A percentile compares a stretch with the other conserved stretches of the same genome.
phyloP scores from a whole-genome alignment of 2,113 vertebrate genomes.

The Phaethornis superciliosus region DNA sequence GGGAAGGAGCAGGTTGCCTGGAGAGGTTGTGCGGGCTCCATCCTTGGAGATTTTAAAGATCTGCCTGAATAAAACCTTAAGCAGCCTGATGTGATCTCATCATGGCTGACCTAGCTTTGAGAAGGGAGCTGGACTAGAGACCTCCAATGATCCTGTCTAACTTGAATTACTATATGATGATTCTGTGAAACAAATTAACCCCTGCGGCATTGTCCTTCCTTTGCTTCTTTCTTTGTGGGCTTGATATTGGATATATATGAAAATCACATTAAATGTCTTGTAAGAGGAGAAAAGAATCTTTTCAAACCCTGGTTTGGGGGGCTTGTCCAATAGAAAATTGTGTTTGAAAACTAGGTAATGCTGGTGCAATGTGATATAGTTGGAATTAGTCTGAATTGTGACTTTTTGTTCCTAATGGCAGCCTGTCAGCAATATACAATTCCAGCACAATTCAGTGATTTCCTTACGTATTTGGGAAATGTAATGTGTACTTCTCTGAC shows the following conservation, averaged over 20 bases:
- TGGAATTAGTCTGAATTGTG: not conserved
- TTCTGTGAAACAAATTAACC: not conserved
- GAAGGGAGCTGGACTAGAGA: not conserved
- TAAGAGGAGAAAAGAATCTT: not conserved
- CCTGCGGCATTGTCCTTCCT: not conserved
- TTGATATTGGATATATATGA: not conserved
- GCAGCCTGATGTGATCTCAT: not conserved
- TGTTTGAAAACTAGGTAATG: not conserved
- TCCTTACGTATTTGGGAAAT: not conserved
- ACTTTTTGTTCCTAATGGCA: not conserved
- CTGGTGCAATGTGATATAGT: not conserved
- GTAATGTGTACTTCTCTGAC: not conserved
- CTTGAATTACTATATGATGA: not conserved
- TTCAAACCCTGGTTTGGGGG: not conserved
- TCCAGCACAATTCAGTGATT: not conserved
- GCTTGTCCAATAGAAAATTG: not conserved
- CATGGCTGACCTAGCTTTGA: not conserved
- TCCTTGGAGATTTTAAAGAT: not conserved
- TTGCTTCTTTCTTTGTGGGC: not conserved
- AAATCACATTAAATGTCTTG: fast-evolving
- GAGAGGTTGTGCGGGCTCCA: not conserved
- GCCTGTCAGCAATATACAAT: not conserved
- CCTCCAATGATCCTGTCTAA: not conserved
- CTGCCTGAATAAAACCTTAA: not conserved
- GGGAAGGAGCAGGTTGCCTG: not conserved